Base-by-base conservation (phyloP, 2,888 invertebrate species). In the Nomada lathburiana region DNA sequence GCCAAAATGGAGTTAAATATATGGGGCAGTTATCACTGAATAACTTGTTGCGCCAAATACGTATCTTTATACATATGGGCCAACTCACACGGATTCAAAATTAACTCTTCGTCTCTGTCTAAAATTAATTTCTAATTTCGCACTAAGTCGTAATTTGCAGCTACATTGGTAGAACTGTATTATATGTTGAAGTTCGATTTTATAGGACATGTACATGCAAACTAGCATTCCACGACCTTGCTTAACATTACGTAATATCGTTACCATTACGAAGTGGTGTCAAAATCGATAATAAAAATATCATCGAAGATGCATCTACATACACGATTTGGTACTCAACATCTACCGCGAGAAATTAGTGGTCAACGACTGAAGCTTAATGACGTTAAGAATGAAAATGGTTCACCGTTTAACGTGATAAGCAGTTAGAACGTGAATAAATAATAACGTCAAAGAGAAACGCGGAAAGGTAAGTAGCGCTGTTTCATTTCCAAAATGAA, bases 201-300 rank as follows among this genome's bases (percentile, higher is more conserved):
- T 36, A 20, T 68, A 59, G 52, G 36, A 36, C 36, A 36, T 36
- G 20, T 23, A n/a, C 23, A 26, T 47, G 10, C 16, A 52, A 26
- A 44, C 50, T 74, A 29, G 20, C 57, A 20, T 44, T 52, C 29
- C 65, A 47, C 60, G 60, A 62, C 67, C 67, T 78, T 75, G 62
- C 53, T 29, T 50, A 36, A 29, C 44, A 57, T 86, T 80, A 76
- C 68, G 23, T 65, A 86, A 86, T 23, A 57, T 75, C 52, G 65
- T 62, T 36, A 71, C 68, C 59, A 71, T 29, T 69, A 23, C 29
- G 11, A 23, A 57, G 44, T 53, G 44, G 70, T 47, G 47, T 26
- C 69, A 4, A n/a, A 83, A 75, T 86, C 80, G 83, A 83, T 83
- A 83, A 78, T 67, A 71, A 74, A 83, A 80, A 73, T 67, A 67